Evolutionary conservation across 2,113 vertebrate genomes (phyloP).

Genomic region (Anguilla japonica): DNA sequence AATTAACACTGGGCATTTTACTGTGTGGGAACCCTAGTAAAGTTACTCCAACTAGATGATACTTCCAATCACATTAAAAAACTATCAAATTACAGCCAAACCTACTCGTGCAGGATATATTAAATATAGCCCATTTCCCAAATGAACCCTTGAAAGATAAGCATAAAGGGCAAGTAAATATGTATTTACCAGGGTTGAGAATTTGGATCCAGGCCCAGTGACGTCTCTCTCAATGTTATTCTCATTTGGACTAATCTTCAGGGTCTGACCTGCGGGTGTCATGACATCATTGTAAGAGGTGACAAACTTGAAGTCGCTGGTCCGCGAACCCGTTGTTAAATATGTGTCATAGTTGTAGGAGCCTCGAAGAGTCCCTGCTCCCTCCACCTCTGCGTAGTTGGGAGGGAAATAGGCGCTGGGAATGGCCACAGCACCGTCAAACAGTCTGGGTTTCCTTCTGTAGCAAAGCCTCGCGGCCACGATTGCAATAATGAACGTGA

Average conservation of each 20-base stretch:
- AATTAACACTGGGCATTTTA: too few relatives aligned
- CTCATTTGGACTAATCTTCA: slow-evolving; percentile 7
- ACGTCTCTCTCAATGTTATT: background rate
- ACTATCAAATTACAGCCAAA: too few relatives aligned
- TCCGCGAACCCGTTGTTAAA: slow-evolving; percentile 44
- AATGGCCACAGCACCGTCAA: slow-evolving; percentile 42
- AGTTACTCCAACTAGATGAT: too few relatives aligned
- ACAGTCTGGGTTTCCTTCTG: slow-evolving; percentile 44
- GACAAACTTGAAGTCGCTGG: slow-evolving; percentile 52
- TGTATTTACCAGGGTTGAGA: background rate
- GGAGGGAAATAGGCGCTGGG: slow-evolving; percentile 46
- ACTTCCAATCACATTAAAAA: too few relatives aligned
- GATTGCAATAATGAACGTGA: slow-evolving; percentile 43
- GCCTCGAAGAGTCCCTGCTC: slow-evolving; percentile 37
- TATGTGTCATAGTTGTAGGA: slow-evolving; percentile 43
- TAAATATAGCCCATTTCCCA: too few relatives aligned
- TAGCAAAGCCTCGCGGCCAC: slow-evolving; percentile 35
- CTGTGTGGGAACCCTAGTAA: too few relatives aligned
- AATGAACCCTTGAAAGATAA: background rate
- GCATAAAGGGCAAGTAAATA: background rate
- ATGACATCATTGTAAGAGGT: slow-evolving; percentile 40
- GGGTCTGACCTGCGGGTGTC: slow-evolving; percentile 37
- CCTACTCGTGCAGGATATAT: too few relatives aligned
- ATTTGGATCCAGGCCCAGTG: background rate
- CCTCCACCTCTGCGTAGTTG: slow-evolving; percentile 47